phyloP scores from a whole-genome alignment of 2,797 vertebrate species.

The Rachycentron canadum region DNA sequence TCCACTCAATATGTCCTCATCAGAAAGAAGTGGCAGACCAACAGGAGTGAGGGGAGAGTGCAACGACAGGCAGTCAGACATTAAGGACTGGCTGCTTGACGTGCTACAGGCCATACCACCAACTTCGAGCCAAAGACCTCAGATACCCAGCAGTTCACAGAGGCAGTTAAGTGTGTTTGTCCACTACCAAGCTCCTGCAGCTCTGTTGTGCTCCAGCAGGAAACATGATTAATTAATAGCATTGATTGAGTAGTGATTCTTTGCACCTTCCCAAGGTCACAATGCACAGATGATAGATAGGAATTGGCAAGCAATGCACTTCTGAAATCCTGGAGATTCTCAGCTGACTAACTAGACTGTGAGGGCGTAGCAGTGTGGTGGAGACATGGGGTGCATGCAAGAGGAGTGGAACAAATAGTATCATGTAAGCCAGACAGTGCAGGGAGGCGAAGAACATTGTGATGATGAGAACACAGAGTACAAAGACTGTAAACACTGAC shows the following conservation, averaged over 20 bases:
- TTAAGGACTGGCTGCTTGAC: slow-evolving; percentile 56
- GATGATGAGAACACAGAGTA: slow-evolving; percentile 18
- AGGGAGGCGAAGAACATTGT: background rate
- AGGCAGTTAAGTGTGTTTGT: slow-evolving; percentile 14
- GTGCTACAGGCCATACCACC: slow-evolving; percentile 33
- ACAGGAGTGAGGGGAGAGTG: slow-evolving; percentile 54
- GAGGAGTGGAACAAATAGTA: slow-evolving; percentile 19
- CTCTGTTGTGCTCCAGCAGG: slow-evolving; percentile 2
- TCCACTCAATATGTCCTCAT: slow-evolving; percentile 79
- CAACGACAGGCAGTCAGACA: slow-evolving; percentile 48
- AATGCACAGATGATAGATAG: slow-evolving; percentile 43
- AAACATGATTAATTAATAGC: slow-evolving; percentile 74
- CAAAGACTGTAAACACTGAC: slow-evolving; percentile 16
- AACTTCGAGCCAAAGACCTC: slow-evolving; percentile 27
- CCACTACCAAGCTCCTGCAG: slow-evolving; percentile 1
- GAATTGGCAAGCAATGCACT: slow-evolving; percentile 40
- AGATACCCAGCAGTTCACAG: slow-evolving; percentile 17
- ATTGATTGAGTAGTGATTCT: slow-evolving; percentile 69
- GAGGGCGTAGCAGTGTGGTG: slow-evolving; percentile 18
- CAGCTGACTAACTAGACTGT: slow-evolving; percentile 47
- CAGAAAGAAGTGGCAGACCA: slow-evolving; percentile 68
- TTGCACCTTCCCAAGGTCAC: slow-evolving; percentile 61
- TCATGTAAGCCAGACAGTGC: background rate
- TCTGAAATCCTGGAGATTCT: slow-evolving; percentile 34
- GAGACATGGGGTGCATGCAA: slow-evolving; percentile 18